phyloP scores from a whole-genome alignment of 2,113 vertebrate genomes.

The Pelobates fuscus region DNA sequence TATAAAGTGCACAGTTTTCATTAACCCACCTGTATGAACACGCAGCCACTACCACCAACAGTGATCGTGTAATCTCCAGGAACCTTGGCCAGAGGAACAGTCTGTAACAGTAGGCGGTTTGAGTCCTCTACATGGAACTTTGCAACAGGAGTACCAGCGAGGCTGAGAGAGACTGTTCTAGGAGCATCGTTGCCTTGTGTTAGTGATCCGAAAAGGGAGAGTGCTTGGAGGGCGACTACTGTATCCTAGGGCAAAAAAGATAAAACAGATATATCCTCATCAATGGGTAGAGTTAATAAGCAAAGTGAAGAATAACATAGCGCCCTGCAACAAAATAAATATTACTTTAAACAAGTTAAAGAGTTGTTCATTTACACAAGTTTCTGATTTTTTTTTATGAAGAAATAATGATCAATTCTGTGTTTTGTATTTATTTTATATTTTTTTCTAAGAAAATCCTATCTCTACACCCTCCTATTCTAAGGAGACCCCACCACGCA shows the following conservation, averaged over 20 bases:
- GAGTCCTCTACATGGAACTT: slow-evolving; percentile 54
- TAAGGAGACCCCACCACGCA: too few relatives aligned
- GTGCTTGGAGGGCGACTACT: slow-evolving; percentile 69
- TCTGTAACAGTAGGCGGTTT: slow-evolving; percentile 63
- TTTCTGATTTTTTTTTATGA: too few relatives aligned
- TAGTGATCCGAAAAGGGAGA: slow-evolving; percentile 59
- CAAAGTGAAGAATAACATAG: too few relatives aligned
- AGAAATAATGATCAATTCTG: too few relatives aligned
- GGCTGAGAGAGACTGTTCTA: slow-evolving; percentile 52
- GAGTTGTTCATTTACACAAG: too few relatives aligned
- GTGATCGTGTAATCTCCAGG: slow-evolving; percentile 55
- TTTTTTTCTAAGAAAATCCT: too few relatives aligned
- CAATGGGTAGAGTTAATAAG: too few relatives aligned
- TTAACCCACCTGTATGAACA: slow-evolving; percentile 59
- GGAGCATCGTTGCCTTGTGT: slow-evolving; percentile 57
- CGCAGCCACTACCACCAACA: slow-evolving; percentile 59
- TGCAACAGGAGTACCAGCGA: slow-evolving; percentile 50
- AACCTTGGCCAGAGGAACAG: slow-evolving; percentile 48
- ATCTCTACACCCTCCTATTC: too few relatives aligned
- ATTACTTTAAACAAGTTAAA: too few relatives aligned
- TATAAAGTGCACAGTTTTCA: background rate
- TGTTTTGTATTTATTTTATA: too few relatives aligned
- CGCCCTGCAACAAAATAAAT: too few relatives aligned
- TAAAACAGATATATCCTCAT: background rate
- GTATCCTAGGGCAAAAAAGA: slow-evolving; percentile 63